Evolutionary conservation across 2,113 vertebrate species (phyloP), one percentile per base, ranked within the genome.

Genomic region (Glaucomys volans): DNA sequence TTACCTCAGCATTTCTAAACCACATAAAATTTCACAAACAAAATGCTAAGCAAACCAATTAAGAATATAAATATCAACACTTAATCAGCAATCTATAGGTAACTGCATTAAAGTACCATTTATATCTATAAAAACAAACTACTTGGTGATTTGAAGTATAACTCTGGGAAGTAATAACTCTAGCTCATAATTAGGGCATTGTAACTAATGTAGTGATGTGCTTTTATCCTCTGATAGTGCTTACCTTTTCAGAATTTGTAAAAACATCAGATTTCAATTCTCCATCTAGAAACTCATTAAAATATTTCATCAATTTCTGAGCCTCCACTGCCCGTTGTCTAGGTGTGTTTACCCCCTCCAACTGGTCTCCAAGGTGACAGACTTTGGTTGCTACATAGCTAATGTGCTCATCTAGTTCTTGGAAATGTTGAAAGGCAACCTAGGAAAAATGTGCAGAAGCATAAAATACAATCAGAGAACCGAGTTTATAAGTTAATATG

Each of bases 361-460:
- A 98, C 97, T 99, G 99, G 98, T 99, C 99, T 1, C 99, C 99
- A 95, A 99, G 99, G 98, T 99, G 99, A 98, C 99, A 99, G 97
- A 99, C 99, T 98, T 99, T 99, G 26, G 99, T 99, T 89, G 99
- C 99, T 98, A 99, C 99, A 94, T 99, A 99, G 98, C 99, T 99
- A 98, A 99, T 99, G 95, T 99, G 99, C 96, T 99, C 99, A 97
- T 99, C 99, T 16, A 99, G 98, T 96, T 99, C 99, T 98, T 99
- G 99, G 98, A 99, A 99, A 98, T 99, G 99, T 97, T 99, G 99
- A 97, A 99, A 99, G 96, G 99, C 99, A 98, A 99, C 99, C 99
- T 99, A 97, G 87, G 95, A 98, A 97, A 98, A 88, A 98, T 26
- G 94, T 89, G 79, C 57, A 97, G 0, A 35, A 66, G 69, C 74